Evolutionary conservation across 2,888 invertebrate genomes (phyloP), one percentile per base, ranked within the genome.

Genomic region (Flexamia atlantica): DNA sequence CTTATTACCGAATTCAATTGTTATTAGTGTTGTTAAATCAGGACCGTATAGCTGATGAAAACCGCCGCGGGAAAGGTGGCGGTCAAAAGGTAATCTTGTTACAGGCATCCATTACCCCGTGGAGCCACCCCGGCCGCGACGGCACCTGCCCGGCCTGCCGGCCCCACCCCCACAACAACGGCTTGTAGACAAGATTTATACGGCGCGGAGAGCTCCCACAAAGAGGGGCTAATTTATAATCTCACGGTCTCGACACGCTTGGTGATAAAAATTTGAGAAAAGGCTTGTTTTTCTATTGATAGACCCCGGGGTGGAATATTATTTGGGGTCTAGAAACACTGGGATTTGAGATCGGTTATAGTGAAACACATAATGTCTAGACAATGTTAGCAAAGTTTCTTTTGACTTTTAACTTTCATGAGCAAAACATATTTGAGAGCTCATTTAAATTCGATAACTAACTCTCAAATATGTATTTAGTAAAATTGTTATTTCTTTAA

Each of bases 221-320:
- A 76, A 76, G 76, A 76, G 28, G 46, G 28, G 20, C 50, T 76
- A 76, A 76, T 76, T 76, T 76, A 76, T 46, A 76, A 76, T 76
- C 76, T 76, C 76, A 76, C 76, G 76, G 76, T 36, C 32, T 23
- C 36, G 40, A 36, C 70, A 70, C 70, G 70, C 40, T 50, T 28
- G 76, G 76, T 76, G 76, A 76, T 76, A 76, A 76, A 42, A 76
- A 1, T 68, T 28, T 40, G 53, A 14, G 64, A 28, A 64, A 64
- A 64, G 64, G 5, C 10, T 36, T 70, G 70, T 70, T 32, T 40
- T 32, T 10, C n/a, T n/a, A n/a, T n/a, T n/a, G n/a, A n/a, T n/a
- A n/a, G n/a, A n/a, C n/a, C n/a, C n/a, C n/a, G 7, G n/a, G 23
- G 23, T 70, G 40, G 36, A 17, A 4, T 17, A 30, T 60, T 32